phyloP scores from a whole-genome alignment of 2,888 invertebrate species.

The Brenthis hecate region DNA sequence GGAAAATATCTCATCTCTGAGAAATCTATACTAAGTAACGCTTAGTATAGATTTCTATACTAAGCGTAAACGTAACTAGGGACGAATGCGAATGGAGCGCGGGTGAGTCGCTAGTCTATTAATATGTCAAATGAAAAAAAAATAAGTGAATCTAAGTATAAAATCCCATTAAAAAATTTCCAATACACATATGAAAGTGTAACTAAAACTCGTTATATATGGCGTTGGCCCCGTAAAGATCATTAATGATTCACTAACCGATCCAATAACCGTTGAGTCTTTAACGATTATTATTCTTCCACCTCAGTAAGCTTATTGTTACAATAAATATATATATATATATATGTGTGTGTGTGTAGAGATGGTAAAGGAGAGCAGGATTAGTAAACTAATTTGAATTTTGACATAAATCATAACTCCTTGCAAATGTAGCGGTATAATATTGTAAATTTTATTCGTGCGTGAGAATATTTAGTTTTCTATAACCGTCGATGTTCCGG shows the following conservation, averaged over 20 bases:
- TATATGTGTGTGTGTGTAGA: too few species aligned
- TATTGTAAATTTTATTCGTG: constrained; percentile 36
- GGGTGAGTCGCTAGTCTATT: too few species aligned
- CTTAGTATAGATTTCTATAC: too few species aligned
- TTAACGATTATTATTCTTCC: constrained; percentile 6
- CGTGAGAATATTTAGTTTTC: constrained; percentile 61
- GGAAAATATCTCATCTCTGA: too few species aligned
- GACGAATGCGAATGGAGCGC: too few species aligned
- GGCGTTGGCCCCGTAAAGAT: not conserved
- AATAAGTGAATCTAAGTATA: too few species aligned
- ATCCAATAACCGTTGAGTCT: constrained; percentile 12
- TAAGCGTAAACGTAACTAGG: too few species aligned
- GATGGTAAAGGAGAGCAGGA: too few species aligned
- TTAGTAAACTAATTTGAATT: constrained; percentile 6
- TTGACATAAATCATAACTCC: constrained; percentile 8
- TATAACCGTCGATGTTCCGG: constrained; percentile 54
- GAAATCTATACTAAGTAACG: too few species aligned
- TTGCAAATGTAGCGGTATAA: constrained; percentile 7
- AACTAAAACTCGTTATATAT: not conserved
- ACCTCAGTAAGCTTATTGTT: constrained; percentile 1
- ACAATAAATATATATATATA: not conserved
- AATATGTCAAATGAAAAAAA: too few species aligned
- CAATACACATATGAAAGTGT: not conserved
- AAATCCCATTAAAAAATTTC: too few species aligned
- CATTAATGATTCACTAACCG: constrained; percentile 3